A percentile compares a stretch with the other conserved stretches of the same genome.
Conservation (phyloP, 92 coral and sea anemone species). For the Epizoanthus illoricatus region DNA sequence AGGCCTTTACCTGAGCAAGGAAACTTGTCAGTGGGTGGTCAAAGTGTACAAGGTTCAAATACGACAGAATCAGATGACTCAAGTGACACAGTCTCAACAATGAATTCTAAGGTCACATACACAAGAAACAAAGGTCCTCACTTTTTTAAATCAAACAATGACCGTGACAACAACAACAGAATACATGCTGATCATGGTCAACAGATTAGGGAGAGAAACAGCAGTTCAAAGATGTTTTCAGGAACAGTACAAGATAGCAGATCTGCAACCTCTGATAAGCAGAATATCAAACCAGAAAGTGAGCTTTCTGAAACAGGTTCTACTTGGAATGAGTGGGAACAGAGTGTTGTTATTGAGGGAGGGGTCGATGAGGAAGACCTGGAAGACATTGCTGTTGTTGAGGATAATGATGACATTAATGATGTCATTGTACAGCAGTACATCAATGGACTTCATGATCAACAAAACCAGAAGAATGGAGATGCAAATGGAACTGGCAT, state of each 20-base stretch:
- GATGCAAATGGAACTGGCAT: background rate
- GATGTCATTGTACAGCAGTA: slow-evolving; percentile 85
- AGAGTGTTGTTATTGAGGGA: slow-evolving; percentile 61
- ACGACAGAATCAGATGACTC: background rate
- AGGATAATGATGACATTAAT: slow-evolving; percentile 76
- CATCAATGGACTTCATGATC: slow-evolving; percentile 65
- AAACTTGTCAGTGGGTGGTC: background rate
- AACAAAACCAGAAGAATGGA: slow-evolving; percentile 36
- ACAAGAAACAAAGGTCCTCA: background rate
- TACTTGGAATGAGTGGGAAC: slow-evolving; percentile 83
- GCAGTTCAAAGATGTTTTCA: background rate
- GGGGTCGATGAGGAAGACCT: slow-evolving; percentile 63
- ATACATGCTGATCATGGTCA: background rate
- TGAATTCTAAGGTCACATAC: background rate
- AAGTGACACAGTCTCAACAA: too few relatives aligned
- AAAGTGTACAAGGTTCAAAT: background rate
- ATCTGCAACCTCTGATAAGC: background rate
- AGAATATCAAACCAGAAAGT: background rate
- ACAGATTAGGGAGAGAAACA: background rate
- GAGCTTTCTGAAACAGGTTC: slow-evolving; percentile 9
- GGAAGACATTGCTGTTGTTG: slow-evolving; percentile 66
- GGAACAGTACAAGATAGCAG: background rate
- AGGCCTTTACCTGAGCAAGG: background rate
- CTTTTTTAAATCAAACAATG: slow-evolving; percentile 26
- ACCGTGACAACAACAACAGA: background rate